A percentile compares a stretch with the other conserved stretches of the same genome.
These are phyloP conservation scores for Jordanella pulchra DNA, from an alignment of 2,797 vertebrate species.

Conservation along the genomic window DNA sequence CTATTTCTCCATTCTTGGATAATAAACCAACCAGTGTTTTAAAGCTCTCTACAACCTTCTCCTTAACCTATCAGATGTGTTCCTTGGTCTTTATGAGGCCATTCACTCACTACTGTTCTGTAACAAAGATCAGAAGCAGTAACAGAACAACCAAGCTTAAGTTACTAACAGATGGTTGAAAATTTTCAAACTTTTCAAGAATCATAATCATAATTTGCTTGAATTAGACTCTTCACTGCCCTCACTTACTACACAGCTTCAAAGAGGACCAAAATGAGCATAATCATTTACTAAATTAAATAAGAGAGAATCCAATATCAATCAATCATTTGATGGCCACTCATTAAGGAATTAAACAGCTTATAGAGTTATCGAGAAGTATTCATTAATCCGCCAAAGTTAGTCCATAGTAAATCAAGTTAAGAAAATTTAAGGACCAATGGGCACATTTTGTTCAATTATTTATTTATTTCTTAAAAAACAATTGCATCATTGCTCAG, in stretches of 20 bases:
- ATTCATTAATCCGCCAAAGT: constrained; percentile 30
- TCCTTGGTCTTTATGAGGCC: no score
- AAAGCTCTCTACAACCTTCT: no score
- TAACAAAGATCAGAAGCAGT: no score
- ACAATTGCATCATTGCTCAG: constrained; percentile 69
- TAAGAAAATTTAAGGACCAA: constrained; percentile 45
- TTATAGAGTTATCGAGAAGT: constrained; percentile 26
- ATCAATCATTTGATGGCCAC: constrained; percentile 25
- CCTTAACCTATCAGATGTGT: no score
- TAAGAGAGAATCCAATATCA: constrained; percentile 19
- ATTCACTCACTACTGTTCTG: no score
- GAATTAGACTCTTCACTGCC: constrained; percentile 18
- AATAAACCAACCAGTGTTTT: no score
- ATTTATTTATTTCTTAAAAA: constrained; percentile 57
- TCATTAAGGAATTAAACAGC: constrained; percentile 41
- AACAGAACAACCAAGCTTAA: no score
- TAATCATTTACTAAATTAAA: constrained; percentile 34
- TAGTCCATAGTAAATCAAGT: constrained; percentile 43
- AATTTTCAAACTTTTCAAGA: background rate
- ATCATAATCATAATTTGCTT: background rate
- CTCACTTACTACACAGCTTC: constrained; percentile 5
- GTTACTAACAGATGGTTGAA: no score
- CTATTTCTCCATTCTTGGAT: no score
- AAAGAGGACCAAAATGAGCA: constrained; percentile 17
- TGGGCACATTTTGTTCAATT: constrained; percentile 46